Percentiles rank a stretch among this genome's conserved stretches.
phyloP scores from a whole-genome alignment of 2,888 invertebrate species.

The Hemithea aestivaria region DNA sequence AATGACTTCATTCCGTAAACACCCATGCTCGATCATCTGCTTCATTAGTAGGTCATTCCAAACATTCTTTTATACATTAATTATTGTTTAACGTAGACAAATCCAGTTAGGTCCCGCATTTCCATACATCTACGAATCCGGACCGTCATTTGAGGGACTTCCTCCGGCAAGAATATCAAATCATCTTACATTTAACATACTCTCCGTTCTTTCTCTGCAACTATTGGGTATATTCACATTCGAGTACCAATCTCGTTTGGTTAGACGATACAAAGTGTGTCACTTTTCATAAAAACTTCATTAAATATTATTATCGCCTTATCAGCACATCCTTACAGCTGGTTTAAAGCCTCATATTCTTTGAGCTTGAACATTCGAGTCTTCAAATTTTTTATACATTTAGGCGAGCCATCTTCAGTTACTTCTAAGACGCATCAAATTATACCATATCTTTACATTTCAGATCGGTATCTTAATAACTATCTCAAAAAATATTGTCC shows the following conservation, averaged over 20 bases:
- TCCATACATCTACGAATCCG: conserved; percentile 45
- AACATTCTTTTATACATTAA: conserved; percentile 12
- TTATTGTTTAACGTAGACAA: conserved; percentile 36
- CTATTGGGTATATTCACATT: conserved; percentile 12
- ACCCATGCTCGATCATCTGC: conserved; percentile 22
- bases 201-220: conserved; percentile 22
- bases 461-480: too few relatives aligned
- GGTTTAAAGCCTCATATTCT: background rate
- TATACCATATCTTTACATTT: too few relatives aligned
- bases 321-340: background rate
- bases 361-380: background rate
- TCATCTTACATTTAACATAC: conserved; percentile 1
- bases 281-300: background rate
- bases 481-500: too few relatives aligned
- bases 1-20: conserved; percentile 12
- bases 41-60: conserved; percentile 17
- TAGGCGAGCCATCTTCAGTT: too few relatives aligned
- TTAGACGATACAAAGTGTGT: conserved; percentile 2
- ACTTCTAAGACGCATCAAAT: too few relatives aligned
- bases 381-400: too few relatives aligned
- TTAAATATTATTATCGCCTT: background rate
- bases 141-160: conserved; percentile 31
- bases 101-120: conserved; percentile 62
- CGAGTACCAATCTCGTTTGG: conserved; percentile 12
- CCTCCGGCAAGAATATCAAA: conserved; percentile 56